Base-by-base conservation (phyloP, 2,888 invertebrate species). In the Oconnorella tubifera region DNA sequence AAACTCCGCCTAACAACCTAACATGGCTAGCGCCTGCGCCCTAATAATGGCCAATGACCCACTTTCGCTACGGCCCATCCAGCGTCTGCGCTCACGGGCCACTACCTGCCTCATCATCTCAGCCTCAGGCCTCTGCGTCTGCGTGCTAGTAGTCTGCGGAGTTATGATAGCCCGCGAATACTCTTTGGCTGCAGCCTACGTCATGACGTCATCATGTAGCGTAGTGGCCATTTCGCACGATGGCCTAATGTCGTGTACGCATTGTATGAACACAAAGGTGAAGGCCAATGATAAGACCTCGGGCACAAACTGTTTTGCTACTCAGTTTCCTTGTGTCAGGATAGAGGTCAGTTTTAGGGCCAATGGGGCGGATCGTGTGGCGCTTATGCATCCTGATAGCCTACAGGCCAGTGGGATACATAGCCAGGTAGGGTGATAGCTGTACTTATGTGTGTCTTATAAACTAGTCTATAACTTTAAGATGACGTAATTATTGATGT, bases 131-230 rank as follows among this genome's bases (percentile, higher is more conserved):
- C 57, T 68, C 40, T 69, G 69, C 56, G 60, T 67, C 27, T 70
- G 70, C 40, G 53, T 70, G 6, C 58, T 71, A 23, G 71, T 71
- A 23, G 64, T 67, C 33, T 70, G 70, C 40, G 71, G 71, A 3
- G 71, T 71, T 27, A 68, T 71, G 68, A 59, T 71, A n/a, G 70
- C 69, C 14, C 40, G 71, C 4, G 71, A 71, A 50, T 71, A 51
- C 53, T 51, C 53, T 6, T 27, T 51, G 4, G 53, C 53, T 6
- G 25, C 25, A 6, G 10, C 53, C 53, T 51, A 51, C 25, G 40
- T 14, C 19, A 19, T 14, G 40, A 40, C 40, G 40, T 19, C 10
- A 10, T 40, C n/a, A n/a, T n/a, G n/a, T n/a, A n/a, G n/a, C n/a
- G n/a, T n/a, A n/a, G n/a, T n/a, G n/a, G n/a, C n/a, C n/a, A n/a